Base-by-base conservation (phyloP, 1,140 invertebrate species). In the Saxidomus purpurata region DNA sequence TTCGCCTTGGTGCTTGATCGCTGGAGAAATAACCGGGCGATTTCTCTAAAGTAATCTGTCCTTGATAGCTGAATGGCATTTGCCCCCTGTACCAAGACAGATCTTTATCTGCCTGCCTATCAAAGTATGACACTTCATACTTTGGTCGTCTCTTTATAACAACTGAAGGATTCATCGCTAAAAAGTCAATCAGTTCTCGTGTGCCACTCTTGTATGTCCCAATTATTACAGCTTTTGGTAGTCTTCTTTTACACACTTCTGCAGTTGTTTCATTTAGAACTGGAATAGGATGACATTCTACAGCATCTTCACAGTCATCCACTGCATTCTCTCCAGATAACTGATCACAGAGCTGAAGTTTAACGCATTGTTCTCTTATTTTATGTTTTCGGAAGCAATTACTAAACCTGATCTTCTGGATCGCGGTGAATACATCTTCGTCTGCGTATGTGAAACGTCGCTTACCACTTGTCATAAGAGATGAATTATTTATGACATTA, bases 41-140 rank as follows among this genome's bases (percentile, higher is more conserved):
- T 67, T 90, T 90, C 38, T 90, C 89, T 25, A 90, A 47, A 15
- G 89, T 90, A 25, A 90, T 63, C 61, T 90, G 89, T 34, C 25
- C 38, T 1, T 55, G 11, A 8, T 25, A 40, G 36, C 47, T 77
- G 19, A 22, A 52, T 28, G 84, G 84, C 84, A 87, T 87, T 47
- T 59, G 17, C 15, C 77, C 25, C 19, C 28, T 59, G 55, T 87
- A 87, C 84, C 84, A 87, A 25, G 40, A 31, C 0, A 40, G 6
- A 19, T 71, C 84, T 87, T 77, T 77, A 61, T 87, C 36, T 17
- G 28, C 59, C 43, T 87, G 9, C 31, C 55, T 87, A 43, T 87
- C 84, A 43, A 87, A 87, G 40, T 69, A 87, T 15, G 84, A 49
- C 31, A 87, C 71, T 52, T 87, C 84, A 52, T 87, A 87, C 9